Evolutionary conservation across 2,113 vertebrate species (phyloP).

Genomic region (Cynopterus brachyotis): DNA sequence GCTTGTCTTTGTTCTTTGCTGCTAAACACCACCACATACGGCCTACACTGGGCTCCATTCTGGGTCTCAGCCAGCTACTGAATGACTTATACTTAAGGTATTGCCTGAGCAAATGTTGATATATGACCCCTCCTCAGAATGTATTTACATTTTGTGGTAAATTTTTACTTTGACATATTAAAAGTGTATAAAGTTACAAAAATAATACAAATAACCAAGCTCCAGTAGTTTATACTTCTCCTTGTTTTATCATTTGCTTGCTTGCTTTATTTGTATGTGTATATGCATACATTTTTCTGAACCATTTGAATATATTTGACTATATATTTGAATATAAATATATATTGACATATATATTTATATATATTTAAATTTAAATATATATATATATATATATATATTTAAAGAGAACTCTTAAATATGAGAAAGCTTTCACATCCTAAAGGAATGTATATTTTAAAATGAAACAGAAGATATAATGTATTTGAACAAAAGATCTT

Average conservation of each 20-base stretch:
- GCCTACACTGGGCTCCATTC: background rate
- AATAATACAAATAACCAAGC: background rate
- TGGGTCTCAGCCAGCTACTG: background rate
- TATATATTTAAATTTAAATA: no score
- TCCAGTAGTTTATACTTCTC: background rate
- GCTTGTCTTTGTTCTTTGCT: background rate
- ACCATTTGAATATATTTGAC: no score
- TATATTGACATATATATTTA: no score
- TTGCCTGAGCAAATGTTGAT: background rate
- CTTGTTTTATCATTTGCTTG: background rate
- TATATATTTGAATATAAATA: no score
- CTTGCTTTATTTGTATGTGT: background rate
- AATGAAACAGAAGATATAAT: no score
- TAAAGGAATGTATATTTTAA: no score
- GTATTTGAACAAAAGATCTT: no score
- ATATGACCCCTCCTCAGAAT: background rate
- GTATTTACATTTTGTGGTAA: background rate
- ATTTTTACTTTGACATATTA: background rate
- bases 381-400: no score
- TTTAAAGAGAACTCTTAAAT: no score
- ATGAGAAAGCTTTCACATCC: no score
- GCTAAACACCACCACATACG: rapidly evolving
- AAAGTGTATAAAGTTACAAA: background rate
- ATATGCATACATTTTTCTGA: background rate
- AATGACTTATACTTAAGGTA: background rate